These are phyloP conservation scores for Colletes gigas DNA, from an alignment of 1,140 invertebrate species.

Conservation along the genomic window DNA sequence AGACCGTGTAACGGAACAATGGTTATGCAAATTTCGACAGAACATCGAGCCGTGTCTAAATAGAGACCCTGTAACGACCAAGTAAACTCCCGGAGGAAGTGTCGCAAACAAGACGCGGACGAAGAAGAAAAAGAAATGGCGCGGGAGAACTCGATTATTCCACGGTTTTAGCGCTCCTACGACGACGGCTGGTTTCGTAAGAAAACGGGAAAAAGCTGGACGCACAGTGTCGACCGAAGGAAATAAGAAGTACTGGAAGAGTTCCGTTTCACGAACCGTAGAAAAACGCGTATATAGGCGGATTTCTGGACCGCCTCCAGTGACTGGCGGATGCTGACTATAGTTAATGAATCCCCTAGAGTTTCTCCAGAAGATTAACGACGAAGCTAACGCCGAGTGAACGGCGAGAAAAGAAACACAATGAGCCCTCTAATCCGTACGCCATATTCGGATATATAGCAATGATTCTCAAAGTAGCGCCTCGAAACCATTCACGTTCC, in stretches of 20 bases:
- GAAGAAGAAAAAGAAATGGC: conserved; percentile 5
- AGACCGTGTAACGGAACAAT: neutral
- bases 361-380: conserved; percentile 63
- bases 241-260: conserved; percentile 17
- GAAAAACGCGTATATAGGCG: conserved; percentile 31
- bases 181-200: neutral
- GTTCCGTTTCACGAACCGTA: conserved; percentile 12
- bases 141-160: conserved; percentile 50
- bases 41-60: neutral
- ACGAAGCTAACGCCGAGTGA: conserved; percentile 41
- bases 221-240: conserved; percentile 6
- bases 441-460: conserved; percentile 35
- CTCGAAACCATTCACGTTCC: no score
- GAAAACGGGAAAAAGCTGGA: conserved; percentile 11
- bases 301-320: conserved; percentile 46
- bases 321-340: conserved; percentile 49
- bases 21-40: neutral
- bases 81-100: conserved; percentile 17
- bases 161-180: conserved; percentile 36
- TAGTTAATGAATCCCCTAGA: conserved; percentile 62
- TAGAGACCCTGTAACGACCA: neutral
- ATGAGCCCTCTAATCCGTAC: conserved; percentile 38
- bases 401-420: conserved; percentile 21
- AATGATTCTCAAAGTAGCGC: neutral
- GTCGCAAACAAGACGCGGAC: neutral